Base-by-base conservation (phyloP, 2,113 vertebrate genomes). In the Mixornis gularis region DNA sequence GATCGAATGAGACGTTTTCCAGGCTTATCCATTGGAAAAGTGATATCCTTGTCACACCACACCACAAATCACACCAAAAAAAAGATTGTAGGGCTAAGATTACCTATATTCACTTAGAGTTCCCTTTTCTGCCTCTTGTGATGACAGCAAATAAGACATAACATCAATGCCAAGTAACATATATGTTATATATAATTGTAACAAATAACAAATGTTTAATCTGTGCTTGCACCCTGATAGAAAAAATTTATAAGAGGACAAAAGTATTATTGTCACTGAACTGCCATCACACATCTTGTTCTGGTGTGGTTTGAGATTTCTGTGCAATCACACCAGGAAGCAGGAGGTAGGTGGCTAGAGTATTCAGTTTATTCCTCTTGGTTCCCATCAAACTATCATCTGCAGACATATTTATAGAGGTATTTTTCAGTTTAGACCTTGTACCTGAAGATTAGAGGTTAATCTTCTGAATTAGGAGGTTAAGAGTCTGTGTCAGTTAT, bases 281-380 rank as follows among this genome's bases (percentile, higher is more conserved):
- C 14, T 34, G 41, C 34, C 5, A 1, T 20, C n/a, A 25, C 0
- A 5, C 11, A 13, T 25, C n/a, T 17, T 1, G 0, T 13, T 3
- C 53, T 56, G 41, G 17, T 20, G 46, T 43, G 29, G 12, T 60
- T 22, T 36, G 44, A 66, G 41, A 32, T 40, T 77, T 48, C 40
- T 79, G 68, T 29, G 34, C 53, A 62, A 41, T 21, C 48, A 21
- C 11, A 65, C 27, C 17, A 81, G 72, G 40, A 90, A 74, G 30
- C 0, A 44, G 30, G 62, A 59, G 17, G 43, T 3, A 43, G 27
- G 21, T 40, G 58, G 24, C 48, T 40, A 16, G 27, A 38, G 34
- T 12, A 19, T 30, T 24, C 46, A 4, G 16, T 64, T 85, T 79
- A 60, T 60, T 76, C 34, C 66, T 81, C 17, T 43, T 21, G 30